A percentile compares a stretch with the other conserved stretches of the same genome.
Conservation (phyloP, 2,797 vertebrate genomes). For the Lophotriccus pileatus region DNA sequence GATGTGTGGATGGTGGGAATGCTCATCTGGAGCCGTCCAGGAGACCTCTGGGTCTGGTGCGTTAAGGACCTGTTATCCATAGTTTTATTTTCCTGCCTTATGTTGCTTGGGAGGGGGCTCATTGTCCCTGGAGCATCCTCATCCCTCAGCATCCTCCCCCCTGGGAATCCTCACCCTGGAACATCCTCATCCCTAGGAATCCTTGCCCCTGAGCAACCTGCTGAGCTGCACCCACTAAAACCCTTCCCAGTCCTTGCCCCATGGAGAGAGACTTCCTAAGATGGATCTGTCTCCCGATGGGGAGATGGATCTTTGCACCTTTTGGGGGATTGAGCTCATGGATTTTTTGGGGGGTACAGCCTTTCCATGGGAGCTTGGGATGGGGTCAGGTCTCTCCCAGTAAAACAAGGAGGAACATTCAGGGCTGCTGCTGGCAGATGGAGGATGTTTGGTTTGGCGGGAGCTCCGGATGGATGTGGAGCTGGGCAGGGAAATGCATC, state of each 20-base stretch:
- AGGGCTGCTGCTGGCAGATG: not conserved
- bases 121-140: not conserved
- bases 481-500: not conserved
- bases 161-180: not conserved
- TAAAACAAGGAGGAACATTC: conserved; percentile 33
- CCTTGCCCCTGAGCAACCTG: not conserved
- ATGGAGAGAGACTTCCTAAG: not conserved
- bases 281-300: not conserved
- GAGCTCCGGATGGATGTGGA: accelerated
- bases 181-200: not conserved
- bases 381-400: not conserved
- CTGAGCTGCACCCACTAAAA: not conserved
- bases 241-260: not conserved
- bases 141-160: not conserved
- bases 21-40: accelerated
- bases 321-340: accelerated
- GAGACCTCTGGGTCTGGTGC: too few species aligned
- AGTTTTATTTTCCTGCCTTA: not conserved
- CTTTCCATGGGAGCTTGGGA: not conserved
- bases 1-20: accelerated
- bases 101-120: not conserved
- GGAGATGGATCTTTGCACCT: not conserved
- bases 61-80: not conserved
- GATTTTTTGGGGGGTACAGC: not conserved
- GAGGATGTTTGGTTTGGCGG: conserved; percentile 39